Evolutionary conservation across 2,113 vertebrate species (phyloP), one percentile per base, ranked within the genome.

Genomic region (Tyto alba): DNA sequence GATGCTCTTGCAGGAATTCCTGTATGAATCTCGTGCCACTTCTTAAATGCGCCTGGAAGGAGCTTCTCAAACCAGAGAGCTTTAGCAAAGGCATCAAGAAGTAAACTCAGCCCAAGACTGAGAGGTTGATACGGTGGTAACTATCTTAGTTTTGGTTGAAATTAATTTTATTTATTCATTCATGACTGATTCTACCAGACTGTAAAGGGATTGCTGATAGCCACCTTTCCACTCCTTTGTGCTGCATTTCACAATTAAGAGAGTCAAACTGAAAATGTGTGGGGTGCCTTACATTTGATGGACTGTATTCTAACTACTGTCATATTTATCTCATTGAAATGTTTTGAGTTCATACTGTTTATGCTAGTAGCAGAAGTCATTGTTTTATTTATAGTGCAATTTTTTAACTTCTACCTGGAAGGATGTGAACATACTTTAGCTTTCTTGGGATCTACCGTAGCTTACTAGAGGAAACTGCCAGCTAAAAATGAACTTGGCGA

Each of bases 401-500:
- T 96, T 96, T 90, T 67, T 69, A 91, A 93, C 63, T 88, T 97
- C 84, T 83, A 74, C 74, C 41, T 52, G 9, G 34, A 85, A 69
- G 16, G n/a, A 21, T 45, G 2, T 53, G 47, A 84, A 52, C 48
- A 63, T 67, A 50, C 55, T 89, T 94, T 23, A 85, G 62, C 68
- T 89, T 97, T 95, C 95, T 85, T 88, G 74, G 83, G 57, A 95
- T 91, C 93, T 97, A 2, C 85, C 96, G 78, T 40, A 43, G 29
- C 40, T 16, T 94, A 34, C 77, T 86, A 93, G 88, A 96, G 93
- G 95, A 98, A 96, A 45, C 11, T 95, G 26, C 30, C 85, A 95
- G 91, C 63, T 95, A 90, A 90, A 96, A 97, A 88, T 90, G 63
- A 93, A 81, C 74, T 90, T 89, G 75, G 73, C 90, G 91, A 95